Evolutionary conservation across 1,140 invertebrate genomes (phyloP), one percentile per base, ranked within the genome.

Genomic region (Sminthurinus signatus): DNA sequence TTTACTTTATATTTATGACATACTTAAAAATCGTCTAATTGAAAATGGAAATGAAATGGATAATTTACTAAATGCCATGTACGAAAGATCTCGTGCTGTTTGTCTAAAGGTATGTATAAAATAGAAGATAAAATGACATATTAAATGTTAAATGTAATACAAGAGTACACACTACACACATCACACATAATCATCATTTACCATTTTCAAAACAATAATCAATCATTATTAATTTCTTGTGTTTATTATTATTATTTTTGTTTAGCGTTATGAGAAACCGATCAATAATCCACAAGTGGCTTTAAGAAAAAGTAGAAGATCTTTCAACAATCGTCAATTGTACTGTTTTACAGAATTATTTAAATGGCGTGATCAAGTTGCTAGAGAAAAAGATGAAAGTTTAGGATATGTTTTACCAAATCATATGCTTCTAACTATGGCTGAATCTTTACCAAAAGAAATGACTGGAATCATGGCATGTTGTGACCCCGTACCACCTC

Each of bases 381-480:
- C 95, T 0, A 79, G 96, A 44, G 73, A 82, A 44, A 85, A 95
- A 74, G 96, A 99, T 77, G 96, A 99, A 76, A 96, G 94, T 69
- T 65, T 62, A 74, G 88, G 88, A 21, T 98, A 93, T 76, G 87
- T 98, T 31, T 76, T 99, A 60, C 94, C 95, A 0, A 96, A 95
- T 78, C 92, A 98, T 74, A 96, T 96, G 92, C 73, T 99, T 75
- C 74, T 98, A 25, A 84, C 92, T 72, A 91, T 98, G 56, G 85
- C 89, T 3, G 89, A 96, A 74, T 82, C 83, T n/a, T 75, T 98
- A 48, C 96, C 96, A 0, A 81, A 91, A 48, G 95, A 98, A 78
- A 85, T 90, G 79, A 90, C 96, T 75, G 94, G 94, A 4, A 88
- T 99, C 60, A 74, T 93, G 25, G 92, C 93, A 0, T 94, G 91